These are phyloP conservation scores for Parnassius glacialis DNA, from an alignment of 2,888 invertebrate species.

Conservation along the genomic window DNA sequence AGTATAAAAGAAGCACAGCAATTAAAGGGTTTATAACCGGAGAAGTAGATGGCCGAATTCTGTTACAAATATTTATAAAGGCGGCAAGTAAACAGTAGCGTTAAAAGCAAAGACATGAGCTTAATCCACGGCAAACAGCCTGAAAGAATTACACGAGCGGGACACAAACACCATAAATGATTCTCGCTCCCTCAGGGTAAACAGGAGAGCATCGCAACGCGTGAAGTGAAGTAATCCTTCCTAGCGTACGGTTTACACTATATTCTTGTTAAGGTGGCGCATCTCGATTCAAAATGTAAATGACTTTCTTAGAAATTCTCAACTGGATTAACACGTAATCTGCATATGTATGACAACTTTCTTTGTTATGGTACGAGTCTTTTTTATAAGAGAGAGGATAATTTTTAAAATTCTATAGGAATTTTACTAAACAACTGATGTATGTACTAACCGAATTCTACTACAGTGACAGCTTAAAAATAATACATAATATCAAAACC, in stretches of 20 bases:
- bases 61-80: constrained; percentile 71
- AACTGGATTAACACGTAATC: constrained; percentile 57
- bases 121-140: constrained; percentile 76
- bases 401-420: neutral
- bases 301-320: constrained; percentile 61
- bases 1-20: constrained; percentile 67
- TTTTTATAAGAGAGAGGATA: constrained; percentile 4
- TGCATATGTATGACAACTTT: constrained; percentile 54
- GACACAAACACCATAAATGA: constrained; percentile 67
- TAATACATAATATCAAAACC: no score
- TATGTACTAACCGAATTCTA: no score
- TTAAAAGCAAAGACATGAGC: constrained; percentile 75
- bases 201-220: constrained; percentile 50
- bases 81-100: constrained; percentile 73
- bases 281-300: constrained; percentile 62
- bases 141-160: constrained; percentile 70
- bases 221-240: constrained; percentile 70
- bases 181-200: constrained; percentile 56
- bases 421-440: neutral
- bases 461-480: no score
- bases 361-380: constrained; percentile 28
- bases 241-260: constrained; percentile 50
- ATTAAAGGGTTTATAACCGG: constrained; percentile 70
- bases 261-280: constrained; percentile 61
- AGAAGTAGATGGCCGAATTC: constrained; percentile 65